Evolutionary conservation across 2,888 invertebrate genomes (phyloP).

Genomic region (Formica aserva): DNA sequence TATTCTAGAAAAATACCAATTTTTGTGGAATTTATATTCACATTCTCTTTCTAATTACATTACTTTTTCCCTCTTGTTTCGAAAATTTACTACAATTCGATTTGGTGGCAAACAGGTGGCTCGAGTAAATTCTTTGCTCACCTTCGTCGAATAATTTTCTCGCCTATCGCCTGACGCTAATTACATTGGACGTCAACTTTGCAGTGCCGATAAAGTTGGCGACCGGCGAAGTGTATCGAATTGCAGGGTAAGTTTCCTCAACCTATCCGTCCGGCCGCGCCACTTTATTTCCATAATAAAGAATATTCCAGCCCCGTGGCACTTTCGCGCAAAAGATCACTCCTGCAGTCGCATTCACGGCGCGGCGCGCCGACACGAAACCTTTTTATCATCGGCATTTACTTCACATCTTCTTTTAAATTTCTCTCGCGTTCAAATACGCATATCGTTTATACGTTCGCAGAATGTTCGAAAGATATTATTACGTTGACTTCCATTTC

Average conservation of each 20-base stretch:
- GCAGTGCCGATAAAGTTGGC: conserved; percentile 8
- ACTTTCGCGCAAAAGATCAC: not conserved
- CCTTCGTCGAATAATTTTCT: conserved; percentile 6
- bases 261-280: not conserved
- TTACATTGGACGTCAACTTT: conserved; percentile 44
- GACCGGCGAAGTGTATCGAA: conserved; percentile 27
- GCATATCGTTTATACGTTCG: not conserved
- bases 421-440: not conserved
- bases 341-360: conserved; percentile 53
- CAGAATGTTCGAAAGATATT: not conserved
- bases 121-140: conserved; percentile 6
- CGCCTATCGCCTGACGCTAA: conserved; percentile 27
- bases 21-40: not conserved
- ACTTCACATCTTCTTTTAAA: conserved; percentile 36
- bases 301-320: not conserved
- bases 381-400: conserved; percentile 63
- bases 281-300: conserved; percentile 40
- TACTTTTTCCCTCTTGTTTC: not conserved
- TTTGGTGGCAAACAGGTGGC: not conserved
- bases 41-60: not conserved
- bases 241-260: conserved; percentile 22
- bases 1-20: not conserved
- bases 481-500: not conserved
- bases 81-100: not conserved
- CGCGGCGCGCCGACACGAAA: conserved; percentile 59